Evolutionary conservation across 2,797 vertebrate species (phyloP).

Genomic region (Myiotriccus ornatus): DNA sequence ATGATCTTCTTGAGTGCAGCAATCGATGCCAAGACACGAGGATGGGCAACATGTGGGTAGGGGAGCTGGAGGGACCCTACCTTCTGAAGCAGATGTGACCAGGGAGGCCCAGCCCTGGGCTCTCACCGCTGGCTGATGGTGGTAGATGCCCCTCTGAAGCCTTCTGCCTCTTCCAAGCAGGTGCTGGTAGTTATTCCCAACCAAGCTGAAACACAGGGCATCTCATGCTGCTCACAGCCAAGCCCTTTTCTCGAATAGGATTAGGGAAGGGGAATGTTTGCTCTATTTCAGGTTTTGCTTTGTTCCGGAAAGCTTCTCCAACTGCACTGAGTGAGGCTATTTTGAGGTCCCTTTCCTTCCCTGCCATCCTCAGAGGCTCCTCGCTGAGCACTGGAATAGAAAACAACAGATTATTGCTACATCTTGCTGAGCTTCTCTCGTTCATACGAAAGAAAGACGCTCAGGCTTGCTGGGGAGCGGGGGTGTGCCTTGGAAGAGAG

Average conservation of each 20-base stretch:
- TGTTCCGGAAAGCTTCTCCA: not conserved
- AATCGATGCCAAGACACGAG: accelerated
- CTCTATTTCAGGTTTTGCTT: not conserved
- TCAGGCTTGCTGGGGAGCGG: not conserved
- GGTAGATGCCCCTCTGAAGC: not conserved
- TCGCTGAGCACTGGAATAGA: conserved; percentile 19
- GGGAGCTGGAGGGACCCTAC: not conserved
- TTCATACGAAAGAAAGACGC: not conserved
- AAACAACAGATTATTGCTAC: conserved; percentile 39
- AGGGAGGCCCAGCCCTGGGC: not conserved
- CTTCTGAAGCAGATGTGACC: not conserved
- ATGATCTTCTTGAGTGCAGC: not conserved
- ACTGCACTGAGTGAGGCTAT: not conserved
- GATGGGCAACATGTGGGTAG: accelerated
- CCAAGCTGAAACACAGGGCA: accelerated
- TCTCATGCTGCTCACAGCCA: accelerated
- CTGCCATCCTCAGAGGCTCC: conserved; percentile 40
- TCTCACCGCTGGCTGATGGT: accelerated
- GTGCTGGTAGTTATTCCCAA: not conserved
- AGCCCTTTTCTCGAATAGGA: not conserved
- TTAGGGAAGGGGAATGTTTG: not conserved
- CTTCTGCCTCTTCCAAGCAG: not conserved
- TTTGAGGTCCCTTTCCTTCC: conserved; percentile 35
- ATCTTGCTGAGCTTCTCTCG: conserved; percentile 13
- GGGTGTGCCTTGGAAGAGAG: not conserved